Percentiles rank a stretch among this genome's conserved stretches.
phyloP scores from a whole-genome alignment of 2,797 vertebrate species.

The Anniella stebbinsi region DNA sequence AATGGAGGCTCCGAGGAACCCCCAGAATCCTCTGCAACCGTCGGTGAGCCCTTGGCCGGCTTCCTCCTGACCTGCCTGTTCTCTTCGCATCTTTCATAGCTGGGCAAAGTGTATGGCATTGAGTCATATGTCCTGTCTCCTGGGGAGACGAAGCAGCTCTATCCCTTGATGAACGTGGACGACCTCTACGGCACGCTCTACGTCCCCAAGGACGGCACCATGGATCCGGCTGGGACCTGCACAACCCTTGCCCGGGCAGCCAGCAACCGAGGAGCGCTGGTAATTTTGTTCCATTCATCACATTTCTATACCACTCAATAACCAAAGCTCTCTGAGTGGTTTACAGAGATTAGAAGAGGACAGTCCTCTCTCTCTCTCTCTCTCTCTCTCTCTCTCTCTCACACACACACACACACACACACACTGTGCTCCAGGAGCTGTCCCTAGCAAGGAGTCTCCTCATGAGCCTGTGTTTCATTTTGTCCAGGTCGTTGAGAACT shows the following conservation, averaged over 20 bases:
- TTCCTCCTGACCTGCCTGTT: background rate
- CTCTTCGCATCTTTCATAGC: conserved; percentile 71
- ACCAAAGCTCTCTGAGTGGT: background rate
- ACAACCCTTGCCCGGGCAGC: conserved; percentile 90
- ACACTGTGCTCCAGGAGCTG: background rate
- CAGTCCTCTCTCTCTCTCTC: too few species aligned
- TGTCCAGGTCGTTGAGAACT: conserved; percentile 94
- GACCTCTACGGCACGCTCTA: conserved; percentile 96
- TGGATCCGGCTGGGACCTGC: conserved; percentile 97
- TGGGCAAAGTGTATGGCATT: conserved; percentile 95
- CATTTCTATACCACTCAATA: too few species aligned
- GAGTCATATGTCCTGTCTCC: conserved; percentile 94
- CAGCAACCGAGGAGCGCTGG: conserved; percentile 86
- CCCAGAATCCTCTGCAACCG: too few species aligned
- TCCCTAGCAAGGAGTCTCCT: too few species aligned
- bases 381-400: too few species aligned
- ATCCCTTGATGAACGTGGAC: conserved; percentile 93
- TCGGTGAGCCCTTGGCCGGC: too few species aligned
- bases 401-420: too few species aligned
- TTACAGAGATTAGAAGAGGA: too few species aligned
- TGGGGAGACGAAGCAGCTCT: conserved; percentile 91
- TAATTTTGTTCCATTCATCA: conserved; percentile 59
- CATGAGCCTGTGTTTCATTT: background rate
- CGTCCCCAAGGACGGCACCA: conserved; percentile 94
- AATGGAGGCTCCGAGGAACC: too few species aligned